A percentile compares a stretch with the other conserved stretches of the same genome.
Evolutionary conservation across 2,888 invertebrate genomes (phyloP).

Genomic region (Acanthosoma haemorrhoidale): DNA sequence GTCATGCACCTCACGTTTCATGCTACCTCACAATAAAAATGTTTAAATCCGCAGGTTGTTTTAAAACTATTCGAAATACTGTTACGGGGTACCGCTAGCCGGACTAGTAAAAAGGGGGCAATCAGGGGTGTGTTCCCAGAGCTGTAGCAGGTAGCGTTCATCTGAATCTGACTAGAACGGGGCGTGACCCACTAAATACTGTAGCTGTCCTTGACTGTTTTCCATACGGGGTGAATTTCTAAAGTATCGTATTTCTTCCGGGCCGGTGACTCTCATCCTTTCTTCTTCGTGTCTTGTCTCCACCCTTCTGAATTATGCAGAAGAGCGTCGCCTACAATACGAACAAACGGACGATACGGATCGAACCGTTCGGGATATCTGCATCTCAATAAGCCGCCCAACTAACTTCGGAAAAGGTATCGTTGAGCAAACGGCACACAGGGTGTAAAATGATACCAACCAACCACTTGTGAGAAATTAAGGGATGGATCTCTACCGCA

Average conservation of each 20-base stretch:
- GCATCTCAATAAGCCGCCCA: constrained; percentile 2
- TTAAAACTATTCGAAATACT: no score
- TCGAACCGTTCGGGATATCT: constrained; percentile 8
- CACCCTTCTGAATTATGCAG: constrained; percentile 6
- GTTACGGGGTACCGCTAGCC: no score
- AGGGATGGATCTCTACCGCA: not conserved
- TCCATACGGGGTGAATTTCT: not conserved
- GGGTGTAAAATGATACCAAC: not conserved
- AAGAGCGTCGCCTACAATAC: constrained; percentile 14
- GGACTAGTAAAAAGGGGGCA: no score
- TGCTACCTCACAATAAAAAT: no score
- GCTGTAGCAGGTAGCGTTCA: not conserved
- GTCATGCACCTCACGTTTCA: no score
- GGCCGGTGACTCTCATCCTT: not conserved
- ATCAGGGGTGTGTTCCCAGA: no score
- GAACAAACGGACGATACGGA: not conserved
- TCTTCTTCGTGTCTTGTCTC: not conserved
- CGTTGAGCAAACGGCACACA: no score
- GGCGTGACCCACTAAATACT: constrained; percentile 27
- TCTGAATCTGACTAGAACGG: constrained; percentile 19
- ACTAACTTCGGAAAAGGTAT: not conserved
- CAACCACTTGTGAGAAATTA: constrained; percentile 1
- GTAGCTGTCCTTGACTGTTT: not conserved
- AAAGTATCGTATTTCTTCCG: constrained; percentile 25
- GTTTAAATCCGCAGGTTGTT: no score